Conservation (phyloP, 2,797 vertebrate genomes). For the Somateria mollissima region DNA sequence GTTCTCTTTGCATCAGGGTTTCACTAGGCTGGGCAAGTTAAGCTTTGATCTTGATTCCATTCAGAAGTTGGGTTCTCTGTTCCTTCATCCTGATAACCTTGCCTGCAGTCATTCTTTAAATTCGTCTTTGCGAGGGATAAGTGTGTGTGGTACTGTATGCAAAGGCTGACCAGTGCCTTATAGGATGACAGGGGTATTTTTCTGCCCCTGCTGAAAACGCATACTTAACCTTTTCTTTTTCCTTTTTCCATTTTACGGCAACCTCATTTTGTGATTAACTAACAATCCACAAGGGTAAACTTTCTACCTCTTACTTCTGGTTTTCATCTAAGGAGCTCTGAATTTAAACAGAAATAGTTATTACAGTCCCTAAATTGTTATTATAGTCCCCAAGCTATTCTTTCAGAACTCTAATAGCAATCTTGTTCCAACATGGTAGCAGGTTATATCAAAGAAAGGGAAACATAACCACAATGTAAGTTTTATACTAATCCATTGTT, state of each 20-base stretch:
- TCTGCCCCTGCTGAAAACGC: neutral
- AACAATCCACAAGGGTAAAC: neutral
- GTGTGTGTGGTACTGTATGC: fast-evolving
- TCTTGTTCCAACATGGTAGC: neutral
- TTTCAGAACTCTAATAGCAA: neutral
- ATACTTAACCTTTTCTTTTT: neutral
- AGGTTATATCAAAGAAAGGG: neutral
- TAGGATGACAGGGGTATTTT: neutral
- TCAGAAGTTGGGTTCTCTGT: neutral
- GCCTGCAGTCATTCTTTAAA: neutral
- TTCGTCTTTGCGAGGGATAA: neutral
- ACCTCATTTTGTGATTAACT: neutral
- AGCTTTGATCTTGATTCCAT: neutral
- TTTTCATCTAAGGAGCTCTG: neutral
- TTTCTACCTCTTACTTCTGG: neutral
- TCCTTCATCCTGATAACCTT: neutral
- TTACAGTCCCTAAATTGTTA: neutral
- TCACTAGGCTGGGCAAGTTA: neutral
- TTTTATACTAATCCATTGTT: neutral
- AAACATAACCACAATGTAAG: neutral
- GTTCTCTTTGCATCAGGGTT: neutral
- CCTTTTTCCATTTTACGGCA: neutral
- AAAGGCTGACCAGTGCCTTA: neutral
- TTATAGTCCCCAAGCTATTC: neutral
- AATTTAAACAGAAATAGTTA: neutral